phyloP scores from a whole-genome alignment of 2,113 vertebrate genomes.

The Phrynocephalus versicolor region DNA sequence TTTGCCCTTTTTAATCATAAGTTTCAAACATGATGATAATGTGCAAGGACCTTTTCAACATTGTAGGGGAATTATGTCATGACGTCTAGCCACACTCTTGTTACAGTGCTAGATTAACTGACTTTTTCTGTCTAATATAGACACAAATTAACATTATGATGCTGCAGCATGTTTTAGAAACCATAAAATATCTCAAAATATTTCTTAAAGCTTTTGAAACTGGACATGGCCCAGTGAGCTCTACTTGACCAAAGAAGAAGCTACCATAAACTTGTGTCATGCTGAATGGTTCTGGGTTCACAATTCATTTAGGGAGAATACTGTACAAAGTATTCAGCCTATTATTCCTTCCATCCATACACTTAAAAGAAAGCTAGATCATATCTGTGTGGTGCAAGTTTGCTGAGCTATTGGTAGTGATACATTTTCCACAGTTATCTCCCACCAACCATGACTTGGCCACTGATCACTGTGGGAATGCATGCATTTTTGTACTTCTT shows the following conservation, averaged over 20 bases:
- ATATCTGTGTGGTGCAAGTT: too few species aligned
- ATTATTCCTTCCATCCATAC: not conserved
- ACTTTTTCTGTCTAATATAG: conserved; percentile 1
- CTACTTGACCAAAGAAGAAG: not conserved
- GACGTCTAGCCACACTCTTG: not conserved
- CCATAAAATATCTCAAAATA: not conserved
- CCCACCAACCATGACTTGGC: too few species aligned
- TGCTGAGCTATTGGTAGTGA: too few species aligned
- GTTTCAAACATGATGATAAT: not conserved
- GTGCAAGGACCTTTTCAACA: not conserved
- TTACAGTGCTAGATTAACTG: not conserved
- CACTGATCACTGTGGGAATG: too few species aligned
- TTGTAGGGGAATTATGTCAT: not conserved
- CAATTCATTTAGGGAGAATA: not conserved
- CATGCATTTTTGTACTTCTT: too few species aligned
- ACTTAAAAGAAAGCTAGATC: not conserved
- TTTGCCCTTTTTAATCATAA: not conserved
- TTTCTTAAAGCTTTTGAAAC: not conserved
- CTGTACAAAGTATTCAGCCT: not conserved
- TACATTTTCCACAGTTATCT: too few species aligned
- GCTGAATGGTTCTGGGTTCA: not conserved
- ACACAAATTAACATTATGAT: not conserved
- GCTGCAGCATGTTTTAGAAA: not conserved
- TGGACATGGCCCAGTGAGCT: not conserved
- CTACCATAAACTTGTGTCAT: not conserved